phyloP scores from a whole-genome alignment of 2,113 vertebrate species.

The Aegithalos caudatus region DNA sequence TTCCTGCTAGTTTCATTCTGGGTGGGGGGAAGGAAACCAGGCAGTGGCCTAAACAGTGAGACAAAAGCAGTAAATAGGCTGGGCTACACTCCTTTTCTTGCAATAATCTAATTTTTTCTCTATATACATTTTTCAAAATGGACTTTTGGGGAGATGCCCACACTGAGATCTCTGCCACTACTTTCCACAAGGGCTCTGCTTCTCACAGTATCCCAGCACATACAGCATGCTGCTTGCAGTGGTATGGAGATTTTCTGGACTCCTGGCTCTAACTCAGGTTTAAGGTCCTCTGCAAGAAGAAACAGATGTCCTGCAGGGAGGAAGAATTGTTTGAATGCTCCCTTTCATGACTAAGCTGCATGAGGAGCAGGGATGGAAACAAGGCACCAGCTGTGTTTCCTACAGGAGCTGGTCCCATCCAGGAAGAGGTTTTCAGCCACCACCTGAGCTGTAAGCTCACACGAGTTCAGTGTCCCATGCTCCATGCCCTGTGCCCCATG shows the following conservation, averaged over 20 bases:
- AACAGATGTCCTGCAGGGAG: neutral
- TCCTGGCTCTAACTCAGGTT: neutral
- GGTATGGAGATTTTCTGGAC: neutral
- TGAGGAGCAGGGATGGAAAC: neutral
- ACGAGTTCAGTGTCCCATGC: rapidly evolving
- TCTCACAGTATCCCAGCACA: neutral
- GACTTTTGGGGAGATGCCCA: neutral
- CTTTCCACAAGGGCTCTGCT: rapidly evolving
- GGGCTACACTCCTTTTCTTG: neutral
- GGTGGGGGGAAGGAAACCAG: neutral
- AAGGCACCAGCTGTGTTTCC: neutral
- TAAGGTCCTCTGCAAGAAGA: neutral
- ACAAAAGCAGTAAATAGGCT: neutral
- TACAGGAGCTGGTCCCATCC: neutral
- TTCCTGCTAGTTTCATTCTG: neutral
- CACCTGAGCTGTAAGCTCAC: neutral
- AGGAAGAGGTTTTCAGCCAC: rapidly evolving
- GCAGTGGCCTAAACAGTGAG: neutral
- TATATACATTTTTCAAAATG: neutral
- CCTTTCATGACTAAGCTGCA: neutral
- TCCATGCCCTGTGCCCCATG: rapidly evolving
- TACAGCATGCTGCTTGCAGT: neutral
- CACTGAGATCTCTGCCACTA: rapidly evolving
- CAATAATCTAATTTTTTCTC: neutral
- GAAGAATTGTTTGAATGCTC: neutral